Percentiles rank a stretch among this genome's conserved stretches.
phyloP scores from a whole-genome alignment of 1,140 invertebrate species.

The Pararge aegeria region DNA sequence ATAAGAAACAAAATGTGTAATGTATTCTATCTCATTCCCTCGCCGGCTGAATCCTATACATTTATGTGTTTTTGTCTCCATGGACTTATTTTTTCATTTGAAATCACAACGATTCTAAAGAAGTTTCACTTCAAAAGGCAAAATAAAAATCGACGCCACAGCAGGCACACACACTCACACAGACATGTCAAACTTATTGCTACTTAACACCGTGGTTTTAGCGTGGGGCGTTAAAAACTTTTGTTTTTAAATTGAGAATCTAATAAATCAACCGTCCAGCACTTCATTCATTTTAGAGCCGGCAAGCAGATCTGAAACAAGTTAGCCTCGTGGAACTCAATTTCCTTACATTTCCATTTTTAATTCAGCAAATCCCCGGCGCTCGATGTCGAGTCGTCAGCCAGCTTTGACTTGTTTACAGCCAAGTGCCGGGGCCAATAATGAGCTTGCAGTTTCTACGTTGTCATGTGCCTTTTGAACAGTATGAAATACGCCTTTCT shows the following conservation, averaged over 20 bases:
- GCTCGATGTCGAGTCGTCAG: slow-evolving; percentile 28
- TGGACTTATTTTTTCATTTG: too few species aligned
- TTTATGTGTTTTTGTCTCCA: too few species aligned
- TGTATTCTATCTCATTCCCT: too few species aligned
- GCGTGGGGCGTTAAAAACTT: too few species aligned
- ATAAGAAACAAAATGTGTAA: too few species aligned
- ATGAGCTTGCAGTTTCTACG: slow-evolving; percentile 21
- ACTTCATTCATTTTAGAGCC: slow-evolving; percentile 12
- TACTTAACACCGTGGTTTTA: too few species aligned
- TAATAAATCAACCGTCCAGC: slow-evolving; percentile 10
- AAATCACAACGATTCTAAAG: too few species aligned
- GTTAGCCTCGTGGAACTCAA: slow-evolving; percentile 33
- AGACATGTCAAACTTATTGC: too few species aligned
- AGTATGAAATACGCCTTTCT: background rate
- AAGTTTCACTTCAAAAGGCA: too few species aligned
- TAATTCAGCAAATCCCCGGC: slow-evolving; percentile 35
- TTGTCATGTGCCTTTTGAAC: slow-evolving; percentile 1
- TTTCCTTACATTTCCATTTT: slow-evolving; percentile 42
- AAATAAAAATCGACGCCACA: too few species aligned
- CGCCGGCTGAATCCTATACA: too few species aligned
- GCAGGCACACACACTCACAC: too few species aligned
- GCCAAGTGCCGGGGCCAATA: slow-evolving; percentile 35
- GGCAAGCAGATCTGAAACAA: slow-evolving; percentile 29
- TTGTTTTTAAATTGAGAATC: background rate
- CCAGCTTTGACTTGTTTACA: slow-evolving; percentile 39